Conservation (phyloP, 2,113 vertebrate genomes). For the Planiliza haematocheilus region DNA sequence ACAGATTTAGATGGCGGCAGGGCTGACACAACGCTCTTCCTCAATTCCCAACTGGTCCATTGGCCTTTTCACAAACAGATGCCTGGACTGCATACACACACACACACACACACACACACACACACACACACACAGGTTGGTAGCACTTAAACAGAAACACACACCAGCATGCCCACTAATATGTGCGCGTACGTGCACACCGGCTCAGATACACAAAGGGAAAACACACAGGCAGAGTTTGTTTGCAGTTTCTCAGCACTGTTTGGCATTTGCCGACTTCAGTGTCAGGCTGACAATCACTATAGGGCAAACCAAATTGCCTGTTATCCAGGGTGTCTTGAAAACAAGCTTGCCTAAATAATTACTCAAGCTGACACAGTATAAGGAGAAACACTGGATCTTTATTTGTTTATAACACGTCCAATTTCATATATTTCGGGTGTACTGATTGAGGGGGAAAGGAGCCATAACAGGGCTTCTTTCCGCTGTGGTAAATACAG, state of each 20-base stretch:
- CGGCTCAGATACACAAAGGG: background rate
- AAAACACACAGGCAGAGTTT: slow-evolving; percentile 39
- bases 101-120: slow-evolving; percentile 32
- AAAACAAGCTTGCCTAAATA: slow-evolving; percentile 63
- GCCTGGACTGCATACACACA: slow-evolving; percentile 23
- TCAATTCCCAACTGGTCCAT: slow-evolving; percentile 57
- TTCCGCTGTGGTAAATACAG: slow-evolving; percentile 29
- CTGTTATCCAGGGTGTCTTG: slow-evolving; percentile 54
- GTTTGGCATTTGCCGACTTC: slow-evolving; percentile 67
- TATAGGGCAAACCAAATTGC: slow-evolving; percentile 68
- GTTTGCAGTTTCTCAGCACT: slow-evolving; percentile 55
- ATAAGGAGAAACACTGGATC: slow-evolving; percentile 9
- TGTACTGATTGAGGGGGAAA: background rate
- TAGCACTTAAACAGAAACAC: background rate
- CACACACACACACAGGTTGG: background rate
- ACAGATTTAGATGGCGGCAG: slow-evolving; percentile 56
- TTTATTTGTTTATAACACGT: slow-evolving; percentile 24
- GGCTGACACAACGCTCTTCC: slow-evolving; percentile 37
- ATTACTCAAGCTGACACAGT: slow-evolving; percentile 46
- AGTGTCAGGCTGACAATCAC: slow-evolving; percentile 60
- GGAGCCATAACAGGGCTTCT: slow-evolving; percentile 40
- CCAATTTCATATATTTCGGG: slow-evolving; percentile 34
- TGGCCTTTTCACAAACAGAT: slow-evolving; percentile 66
- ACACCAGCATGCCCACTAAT: background rate
- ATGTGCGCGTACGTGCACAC: background rate